Conservation (phyloP, 1,140 invertebrate genomes). For the Stegodyphus dumicola region DNA sequence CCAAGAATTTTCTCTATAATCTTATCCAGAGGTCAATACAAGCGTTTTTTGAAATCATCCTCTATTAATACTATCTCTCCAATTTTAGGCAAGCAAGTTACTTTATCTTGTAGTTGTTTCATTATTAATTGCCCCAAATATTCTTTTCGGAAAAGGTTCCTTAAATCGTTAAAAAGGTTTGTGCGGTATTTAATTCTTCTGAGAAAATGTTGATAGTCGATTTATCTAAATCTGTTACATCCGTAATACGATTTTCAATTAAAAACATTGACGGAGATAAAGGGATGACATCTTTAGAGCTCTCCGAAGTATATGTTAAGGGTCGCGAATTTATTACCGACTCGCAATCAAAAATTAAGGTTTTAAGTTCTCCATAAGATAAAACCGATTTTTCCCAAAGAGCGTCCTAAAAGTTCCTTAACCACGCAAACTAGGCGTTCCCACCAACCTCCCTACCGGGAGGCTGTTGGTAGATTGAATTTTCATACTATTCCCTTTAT, state of each 20-base stretch:
- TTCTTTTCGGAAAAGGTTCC: background rate
- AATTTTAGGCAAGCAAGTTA: background rate
- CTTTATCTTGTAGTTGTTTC: background rate
- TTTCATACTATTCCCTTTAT: no score
- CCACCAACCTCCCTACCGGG: slow-evolving; percentile 9
- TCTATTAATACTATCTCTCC: background rate
- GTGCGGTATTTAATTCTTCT: background rate
- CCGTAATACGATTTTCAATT: background rate
- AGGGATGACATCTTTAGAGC: slow-evolving; percentile 48
- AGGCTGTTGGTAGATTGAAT: no score
- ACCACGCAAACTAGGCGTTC: background rate
- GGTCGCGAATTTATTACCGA: slow-evolving; percentile 54
- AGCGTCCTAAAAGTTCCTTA: background rate
- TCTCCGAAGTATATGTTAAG: slow-evolving; percentile 48
- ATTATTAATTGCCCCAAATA: slow-evolving; percentile 4
- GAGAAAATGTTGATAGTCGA: background rate
- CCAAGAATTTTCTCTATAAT: background rate
- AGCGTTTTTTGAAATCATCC: background rate
- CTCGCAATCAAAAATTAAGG: slow-evolving; percentile 55
- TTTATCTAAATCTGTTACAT: background rate
- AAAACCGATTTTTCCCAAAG: background rate
- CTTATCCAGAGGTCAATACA: background rate
- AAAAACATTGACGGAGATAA: slow-evolving; percentile 18
- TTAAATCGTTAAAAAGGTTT: background rate
- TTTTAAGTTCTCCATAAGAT: slow-evolving; percentile 47